These are phyloP conservation scores for Cyclophora punctaria DNA, from an alignment of 2,888 invertebrate species.

Conservation along the genomic window DNA sequence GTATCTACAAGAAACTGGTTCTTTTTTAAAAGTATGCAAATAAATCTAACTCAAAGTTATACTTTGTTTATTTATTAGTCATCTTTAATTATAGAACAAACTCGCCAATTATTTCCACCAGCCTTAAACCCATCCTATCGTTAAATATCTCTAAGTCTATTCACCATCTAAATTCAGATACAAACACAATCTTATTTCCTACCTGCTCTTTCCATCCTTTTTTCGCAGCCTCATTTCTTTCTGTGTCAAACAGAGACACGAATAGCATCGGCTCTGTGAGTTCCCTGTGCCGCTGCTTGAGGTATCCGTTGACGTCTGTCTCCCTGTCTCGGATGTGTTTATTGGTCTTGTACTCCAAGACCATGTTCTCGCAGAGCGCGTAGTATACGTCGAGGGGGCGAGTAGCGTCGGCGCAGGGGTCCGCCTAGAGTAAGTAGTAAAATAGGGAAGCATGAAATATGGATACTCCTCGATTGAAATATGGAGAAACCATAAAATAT, in stretches of 20 bases:
- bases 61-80: no score
- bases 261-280: slow-evolving; percentile 56
- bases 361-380: slow-evolving; percentile 77
- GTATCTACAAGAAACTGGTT: no score
- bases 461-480: no score
- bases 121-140: no score
- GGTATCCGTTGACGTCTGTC: slow-evolving; percentile 55
- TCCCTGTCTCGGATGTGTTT: slow-evolving; percentile 68
- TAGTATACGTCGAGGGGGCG: slow-evolving; percentile 79
- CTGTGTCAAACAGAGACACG: slow-evolving; percentile 70
- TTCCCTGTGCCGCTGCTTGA: slow-evolving; percentile 55
- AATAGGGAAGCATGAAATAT: no score
- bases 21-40: no score
- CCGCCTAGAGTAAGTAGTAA: slow-evolving; percentile 62
- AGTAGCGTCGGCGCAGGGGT: slow-evolving; percentile 73
- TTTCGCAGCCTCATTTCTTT: slow-evolving; percentile 68
- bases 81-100: no score
- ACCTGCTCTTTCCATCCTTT: slow-evolving; percentile 69
- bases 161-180: no score
- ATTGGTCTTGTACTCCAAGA: slow-evolving; percentile 74
- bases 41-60: no score
- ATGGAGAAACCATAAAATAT: no score
- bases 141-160: no score
- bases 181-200: background rate
- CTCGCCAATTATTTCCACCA: no score